Conservation (phyloP, 2,113 vertebrate genomes). For the Smithornis capensis region DNA sequence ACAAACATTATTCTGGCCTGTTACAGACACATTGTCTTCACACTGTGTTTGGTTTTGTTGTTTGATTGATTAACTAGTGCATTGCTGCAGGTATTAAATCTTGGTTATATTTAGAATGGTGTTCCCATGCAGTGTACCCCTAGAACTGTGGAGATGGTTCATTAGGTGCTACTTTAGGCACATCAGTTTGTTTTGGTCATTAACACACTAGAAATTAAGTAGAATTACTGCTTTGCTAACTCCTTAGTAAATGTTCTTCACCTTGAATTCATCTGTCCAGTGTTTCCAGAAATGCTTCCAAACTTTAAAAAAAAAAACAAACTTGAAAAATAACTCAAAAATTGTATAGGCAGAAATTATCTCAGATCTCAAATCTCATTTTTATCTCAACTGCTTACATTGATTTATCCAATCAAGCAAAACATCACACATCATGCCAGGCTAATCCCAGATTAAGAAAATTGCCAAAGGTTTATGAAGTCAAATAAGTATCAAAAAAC, state of each 20-base stretch:
- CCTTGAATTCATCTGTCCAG: neutral
- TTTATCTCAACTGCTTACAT: neutral
- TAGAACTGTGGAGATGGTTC: neutral
- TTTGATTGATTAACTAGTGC: neutral
- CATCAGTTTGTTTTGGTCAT: neutral
- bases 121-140: neutral
- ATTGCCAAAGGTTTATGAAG: neutral
- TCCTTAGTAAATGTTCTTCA: neutral
- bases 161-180: neutral
- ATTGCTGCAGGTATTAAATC: neutral
- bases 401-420: neutral
- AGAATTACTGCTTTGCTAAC: neutral
- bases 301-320: neutral
- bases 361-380: neutral
- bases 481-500: neutral
- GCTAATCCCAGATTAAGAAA: neutral
- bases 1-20: accelerated
- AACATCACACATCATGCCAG: neutral
- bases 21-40: neutral
- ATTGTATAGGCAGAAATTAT: neutral
- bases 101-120: neutral
- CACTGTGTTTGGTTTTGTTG: neutral
- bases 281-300: neutral
- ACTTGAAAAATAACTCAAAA: neutral
- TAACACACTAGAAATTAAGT: neutral